Conservation (phyloP, 2,113 vertebrate species). For the Gnathonemus echidnorhynchus region DNA sequence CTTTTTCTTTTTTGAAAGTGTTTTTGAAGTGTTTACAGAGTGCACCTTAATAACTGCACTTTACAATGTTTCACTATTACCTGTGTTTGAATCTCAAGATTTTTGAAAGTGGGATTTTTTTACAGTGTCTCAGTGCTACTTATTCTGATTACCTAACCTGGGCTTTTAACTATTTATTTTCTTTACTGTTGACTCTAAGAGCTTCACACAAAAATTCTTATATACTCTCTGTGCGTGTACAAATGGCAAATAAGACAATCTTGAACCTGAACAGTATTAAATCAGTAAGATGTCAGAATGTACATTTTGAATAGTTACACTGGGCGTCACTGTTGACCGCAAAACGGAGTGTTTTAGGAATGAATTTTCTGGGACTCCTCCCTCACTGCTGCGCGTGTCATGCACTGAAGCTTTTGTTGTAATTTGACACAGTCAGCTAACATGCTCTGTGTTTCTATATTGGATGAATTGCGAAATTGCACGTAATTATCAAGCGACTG, state of each 20-base stretch:
- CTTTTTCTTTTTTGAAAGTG: not conserved
- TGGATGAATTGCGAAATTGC: not conserved
- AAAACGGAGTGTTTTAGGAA: not conserved
- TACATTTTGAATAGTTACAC: not conserved
- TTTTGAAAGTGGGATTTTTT: not conserved
- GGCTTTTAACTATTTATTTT: not conserved
- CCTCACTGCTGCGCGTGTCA: not conserved
- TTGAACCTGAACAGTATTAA: not conserved
- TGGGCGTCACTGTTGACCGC: constrained; percentile 23
- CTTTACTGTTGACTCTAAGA: not conserved
- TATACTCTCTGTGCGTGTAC: not conserved
- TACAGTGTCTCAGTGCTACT: not conserved
- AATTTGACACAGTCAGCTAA: not conserved
- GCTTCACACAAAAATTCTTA: not conserved
- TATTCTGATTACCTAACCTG: not conserved
- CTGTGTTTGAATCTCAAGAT: not conserved
- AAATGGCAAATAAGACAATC: not conserved
- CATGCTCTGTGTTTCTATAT: not conserved
- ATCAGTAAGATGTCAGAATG: not conserved
- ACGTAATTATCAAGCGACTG: not conserved
- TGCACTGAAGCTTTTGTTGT: not conserved
- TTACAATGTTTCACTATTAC: not conserved
- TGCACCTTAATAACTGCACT: no score
- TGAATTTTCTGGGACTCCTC: not conserved
- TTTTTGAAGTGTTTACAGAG: not conserved